phyloP scores from a whole-genome alignment of 2,888 invertebrate species.

The Oasisia sp. region DNA sequence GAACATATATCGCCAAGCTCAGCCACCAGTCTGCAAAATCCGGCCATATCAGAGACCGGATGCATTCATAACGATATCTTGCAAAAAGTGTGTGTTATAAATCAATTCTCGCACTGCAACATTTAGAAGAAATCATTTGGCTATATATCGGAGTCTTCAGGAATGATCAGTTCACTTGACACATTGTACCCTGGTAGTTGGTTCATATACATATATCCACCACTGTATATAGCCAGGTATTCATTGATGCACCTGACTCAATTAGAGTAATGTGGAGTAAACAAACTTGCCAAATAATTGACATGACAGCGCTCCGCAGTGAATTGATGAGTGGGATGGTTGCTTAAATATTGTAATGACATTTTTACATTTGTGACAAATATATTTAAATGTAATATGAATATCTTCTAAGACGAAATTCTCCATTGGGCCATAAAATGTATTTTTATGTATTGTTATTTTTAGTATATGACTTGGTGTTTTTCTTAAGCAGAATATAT shows the following conservation, averaged over 20 bases:
- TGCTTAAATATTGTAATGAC: not conserved
- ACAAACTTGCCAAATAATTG: too few species aligned
- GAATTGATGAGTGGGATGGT: too few species aligned
- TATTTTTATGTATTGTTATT: not conserved
- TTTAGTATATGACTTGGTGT: not conserved
- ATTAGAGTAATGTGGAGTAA: too few species aligned
- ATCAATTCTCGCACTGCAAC: not conserved
- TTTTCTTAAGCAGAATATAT: conserved; percentile 13
- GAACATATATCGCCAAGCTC: not conserved
- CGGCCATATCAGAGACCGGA: conserved; percentile 18
- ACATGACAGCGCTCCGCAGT: too few species aligned
- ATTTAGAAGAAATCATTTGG: conserved; percentile 18
- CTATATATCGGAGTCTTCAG: not conserved
- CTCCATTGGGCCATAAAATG: not conserved
- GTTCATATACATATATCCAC: too few species aligned
- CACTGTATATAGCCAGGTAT: too few species aligned
- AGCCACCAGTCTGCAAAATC: not conserved
- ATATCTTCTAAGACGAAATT: not conserved
- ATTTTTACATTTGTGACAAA: not conserved
- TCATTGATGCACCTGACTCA: too few species aligned
- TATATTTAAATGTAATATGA: not conserved
- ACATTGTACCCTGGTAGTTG: too few species aligned
- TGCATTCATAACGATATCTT: not conserved
- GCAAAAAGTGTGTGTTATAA: conserved; percentile 3
- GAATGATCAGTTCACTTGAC: too few species aligned